These are phyloP conservation scores for Misgurnus mizolepis DNA, from an alignment of 2,113 vertebrate genomes.

Conservation along the genomic window DNA sequence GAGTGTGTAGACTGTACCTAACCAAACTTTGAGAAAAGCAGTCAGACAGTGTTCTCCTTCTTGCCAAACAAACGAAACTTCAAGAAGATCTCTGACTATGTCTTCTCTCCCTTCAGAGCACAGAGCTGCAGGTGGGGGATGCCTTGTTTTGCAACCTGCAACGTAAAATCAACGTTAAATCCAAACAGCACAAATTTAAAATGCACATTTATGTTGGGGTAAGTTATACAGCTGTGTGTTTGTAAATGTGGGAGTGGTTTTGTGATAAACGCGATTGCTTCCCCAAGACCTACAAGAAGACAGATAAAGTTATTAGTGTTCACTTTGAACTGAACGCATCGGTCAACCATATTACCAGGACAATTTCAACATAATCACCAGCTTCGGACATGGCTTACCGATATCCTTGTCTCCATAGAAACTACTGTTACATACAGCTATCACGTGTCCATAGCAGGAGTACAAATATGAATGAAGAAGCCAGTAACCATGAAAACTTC, in stretches of 20 bases:
- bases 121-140: slow-evolving; percentile 42
- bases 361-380: slow-evolving; percentile 36
- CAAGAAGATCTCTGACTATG: slow-evolving; percentile 32
- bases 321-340: background rate
- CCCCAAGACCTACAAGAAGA: background rate
- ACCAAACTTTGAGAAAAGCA: slow-evolving; percentile 5
- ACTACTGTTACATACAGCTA: background rate
- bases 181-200: slow-evolving; percentile 30
- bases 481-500: background rate
- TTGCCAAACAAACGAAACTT: slow-evolving; percentile 39
- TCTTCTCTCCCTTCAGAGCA: slow-evolving; percentile 50
- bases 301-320: background rate
- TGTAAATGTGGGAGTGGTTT: slow-evolving; percentile 14
- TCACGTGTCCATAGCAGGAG: slow-evolving; percentile 1
- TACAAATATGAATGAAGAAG: slow-evolving; percentile 3
- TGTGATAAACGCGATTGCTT: background rate
- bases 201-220: slow-evolving; percentile 15
- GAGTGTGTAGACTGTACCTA: background rate
- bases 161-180: slow-evolving; percentile 21
- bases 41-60: slow-evolving; percentile 32
- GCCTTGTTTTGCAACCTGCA: slow-evolving; percentile 3
- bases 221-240: background rate
- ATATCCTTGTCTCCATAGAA: slow-evolving; percentile 17
- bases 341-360: background rate
- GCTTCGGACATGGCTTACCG: slow-evolving; percentile 26